Evolutionary conservation across 2,797 vertebrate genomes (phyloP), one percentile per base, ranked within the genome.

Genomic region (Parambassis ranga): DNA sequence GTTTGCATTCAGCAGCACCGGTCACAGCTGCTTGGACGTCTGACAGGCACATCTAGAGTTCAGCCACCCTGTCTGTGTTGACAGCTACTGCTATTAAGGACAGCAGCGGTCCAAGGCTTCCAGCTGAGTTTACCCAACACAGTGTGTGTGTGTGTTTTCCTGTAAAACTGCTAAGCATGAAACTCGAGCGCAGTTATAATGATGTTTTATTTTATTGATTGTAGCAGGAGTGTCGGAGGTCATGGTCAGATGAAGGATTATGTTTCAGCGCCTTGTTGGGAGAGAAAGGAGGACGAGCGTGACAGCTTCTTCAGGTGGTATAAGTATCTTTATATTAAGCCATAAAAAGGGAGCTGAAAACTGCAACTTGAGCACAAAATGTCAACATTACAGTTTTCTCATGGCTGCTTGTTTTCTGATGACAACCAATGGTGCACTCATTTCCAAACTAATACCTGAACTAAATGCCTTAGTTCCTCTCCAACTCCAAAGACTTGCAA

Each of bases 371-470:
- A 75, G 72, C 47, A 52, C 44, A 57, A 47, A 62, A 60, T 59
- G 66, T 79, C 64, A 73, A 7, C 16, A 4, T 55, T 38, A 20
- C 42, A 44, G 63, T 60, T 79, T 62, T 65, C 74, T 65, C 71
- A 71, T 42, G 68, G 31, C 59, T 76, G 67, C 71, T 75, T 83
- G 49, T 87, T 82, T 46, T 66, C 24, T 51, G 36, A 66, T 71
- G 77, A 81, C 81, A 83, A 43, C 62, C 69, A 62, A 80, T 83
- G 85, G 64, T 85, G 79, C 59, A 50, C 75, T 82, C 73, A 81
- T 83, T 89, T 86, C 65, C 68, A 1, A 48, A 73, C 81, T 89
- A 89, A 90, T 90, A 89, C 85, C 87, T 90, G 82, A 85, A 75
- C 75, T 87, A 86, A 90, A 77, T 78, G 79, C 76, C 67, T 84